Evolutionary conservation across 2,797 vertebrate species (phyloP).

Genomic region (Silurus lanzhouensis): DNA sequence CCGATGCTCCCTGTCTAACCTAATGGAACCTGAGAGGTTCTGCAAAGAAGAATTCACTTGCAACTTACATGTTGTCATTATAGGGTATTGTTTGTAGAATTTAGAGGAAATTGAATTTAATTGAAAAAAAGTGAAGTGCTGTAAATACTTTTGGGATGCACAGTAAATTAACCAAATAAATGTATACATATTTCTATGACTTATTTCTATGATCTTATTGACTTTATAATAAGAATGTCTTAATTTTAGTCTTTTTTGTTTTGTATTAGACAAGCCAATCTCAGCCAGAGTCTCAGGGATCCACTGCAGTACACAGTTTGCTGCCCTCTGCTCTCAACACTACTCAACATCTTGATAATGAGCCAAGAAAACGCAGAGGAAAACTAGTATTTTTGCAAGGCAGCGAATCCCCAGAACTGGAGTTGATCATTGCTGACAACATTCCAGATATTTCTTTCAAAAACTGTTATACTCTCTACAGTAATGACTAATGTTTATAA

Average conservation of each 20-base stretch:
- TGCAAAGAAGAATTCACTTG: too few relatives aligned
- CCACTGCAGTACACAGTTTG: background rate
- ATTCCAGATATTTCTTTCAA: background rate
- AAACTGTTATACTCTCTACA: background rate
- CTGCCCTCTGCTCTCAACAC: background rate
- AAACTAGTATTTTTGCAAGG: background rate
- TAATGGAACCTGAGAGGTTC: too few relatives aligned
- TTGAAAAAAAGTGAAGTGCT: too few relatives aligned
- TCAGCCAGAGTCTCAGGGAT: background rate
- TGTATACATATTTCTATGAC: too few relatives aligned
- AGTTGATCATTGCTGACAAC: background rate
- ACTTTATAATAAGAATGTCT: background rate
- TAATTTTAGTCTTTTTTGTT: background rate
- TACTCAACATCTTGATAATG: background rate
- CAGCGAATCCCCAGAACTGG: slow-evolving; percentile 2
- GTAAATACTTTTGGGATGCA: too few relatives aligned
- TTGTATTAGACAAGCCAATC: background rate
- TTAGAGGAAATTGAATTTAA: too few relatives aligned
- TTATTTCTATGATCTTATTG: too few relatives aligned
- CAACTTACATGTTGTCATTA: too few relatives aligned
- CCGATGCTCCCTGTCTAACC: too few relatives aligned
- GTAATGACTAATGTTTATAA: background rate
- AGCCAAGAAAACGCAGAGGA: background rate
- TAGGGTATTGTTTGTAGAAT: too few relatives aligned
- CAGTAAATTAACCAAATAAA: too few relatives aligned